phyloP scores from a whole-genome alignment of 1,140 invertebrate genomes.

The Drosophila ambigua region DNA sequence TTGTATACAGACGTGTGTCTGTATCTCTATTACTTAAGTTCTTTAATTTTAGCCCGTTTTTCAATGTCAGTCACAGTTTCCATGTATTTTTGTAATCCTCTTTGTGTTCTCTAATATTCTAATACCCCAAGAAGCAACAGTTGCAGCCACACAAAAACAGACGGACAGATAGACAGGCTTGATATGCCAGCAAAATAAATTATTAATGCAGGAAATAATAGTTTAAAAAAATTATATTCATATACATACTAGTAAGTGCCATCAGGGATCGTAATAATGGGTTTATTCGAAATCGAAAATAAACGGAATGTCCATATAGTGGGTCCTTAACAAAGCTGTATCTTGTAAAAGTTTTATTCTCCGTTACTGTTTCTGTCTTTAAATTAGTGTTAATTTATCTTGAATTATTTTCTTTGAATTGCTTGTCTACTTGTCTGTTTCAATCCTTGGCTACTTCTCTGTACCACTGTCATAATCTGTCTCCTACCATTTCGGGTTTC shows the following conservation, averaged over 20 bases:
- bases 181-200: constrained; percentile 16
- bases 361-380: too few relatives aligned
- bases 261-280: too few relatives aligned
- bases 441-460: too few relatives aligned
- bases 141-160: constrained; percentile 2
- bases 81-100: background rate
- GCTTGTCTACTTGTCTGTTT: too few relatives aligned
- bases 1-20: constrained; percentile 22
- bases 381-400: too few relatives aligned
- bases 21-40: constrained; percentile 18
- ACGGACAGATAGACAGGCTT: constrained; percentile 7
- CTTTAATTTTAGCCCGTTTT: background rate
- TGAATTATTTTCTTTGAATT: too few relatives aligned
- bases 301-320: too few relatives aligned
- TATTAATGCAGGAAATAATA: constrained; percentile 21
- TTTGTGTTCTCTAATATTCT: constrained; percentile 5
- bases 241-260: background rate
- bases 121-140: constrained; percentile 13
- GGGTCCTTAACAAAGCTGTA: too few relatives aligned
- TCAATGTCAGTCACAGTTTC: background rate
- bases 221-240: constrained; percentile 22
- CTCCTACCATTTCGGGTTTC: too few relatives aligned
- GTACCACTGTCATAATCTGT: too few relatives aligned
- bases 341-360: too few relatives aligned
- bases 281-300: too few relatives aligned